Conservation (phyloP, 1,140 invertebrate species). For the Cherax quadricarinatus region DNA sequence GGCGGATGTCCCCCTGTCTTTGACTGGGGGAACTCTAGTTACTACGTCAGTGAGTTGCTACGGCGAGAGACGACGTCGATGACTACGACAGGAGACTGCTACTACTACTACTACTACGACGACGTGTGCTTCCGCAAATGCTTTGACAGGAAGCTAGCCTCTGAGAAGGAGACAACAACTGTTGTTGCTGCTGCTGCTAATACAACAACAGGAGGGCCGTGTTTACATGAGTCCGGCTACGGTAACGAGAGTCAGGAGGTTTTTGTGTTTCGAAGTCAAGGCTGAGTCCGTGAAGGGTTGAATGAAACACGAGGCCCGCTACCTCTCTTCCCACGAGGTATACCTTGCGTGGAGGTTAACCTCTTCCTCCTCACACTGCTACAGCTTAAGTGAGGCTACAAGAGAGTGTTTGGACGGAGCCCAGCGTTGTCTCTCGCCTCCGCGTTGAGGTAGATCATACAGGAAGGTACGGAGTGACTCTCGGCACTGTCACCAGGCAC, state of each 20-base stretch:
- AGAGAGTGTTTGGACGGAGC: slow-evolving; percentile 1
- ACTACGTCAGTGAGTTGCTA: too few species aligned
- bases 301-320: background rate
- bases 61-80: too few species aligned
- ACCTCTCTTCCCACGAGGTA: background rate
- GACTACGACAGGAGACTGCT: too few species aligned
- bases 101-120: too few species aligned
- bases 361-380: background rate
- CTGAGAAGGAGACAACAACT: too few species aligned
- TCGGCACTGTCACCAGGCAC: slow-evolving; percentile 17
- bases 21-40: too few species aligned
- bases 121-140: too few species aligned
- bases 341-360: background rate
- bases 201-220: too few species aligned
- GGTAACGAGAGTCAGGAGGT: background rate
- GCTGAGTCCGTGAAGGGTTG: too few species aligned
- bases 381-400: slow-evolving; percentile 25
- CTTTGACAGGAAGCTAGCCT: too few species aligned
- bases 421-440: background rate
- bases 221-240: background rate
- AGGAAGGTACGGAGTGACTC: background rate
- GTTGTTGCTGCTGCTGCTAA: too few species aligned
- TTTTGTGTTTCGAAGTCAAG: background rate
- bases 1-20: too few species aligned
- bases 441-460: slow-evolving; percentile 1